Evolutionary conservation across 1,140 invertebrate genomes (phyloP).

Genomic region (Apis laboriosa): DNA sequence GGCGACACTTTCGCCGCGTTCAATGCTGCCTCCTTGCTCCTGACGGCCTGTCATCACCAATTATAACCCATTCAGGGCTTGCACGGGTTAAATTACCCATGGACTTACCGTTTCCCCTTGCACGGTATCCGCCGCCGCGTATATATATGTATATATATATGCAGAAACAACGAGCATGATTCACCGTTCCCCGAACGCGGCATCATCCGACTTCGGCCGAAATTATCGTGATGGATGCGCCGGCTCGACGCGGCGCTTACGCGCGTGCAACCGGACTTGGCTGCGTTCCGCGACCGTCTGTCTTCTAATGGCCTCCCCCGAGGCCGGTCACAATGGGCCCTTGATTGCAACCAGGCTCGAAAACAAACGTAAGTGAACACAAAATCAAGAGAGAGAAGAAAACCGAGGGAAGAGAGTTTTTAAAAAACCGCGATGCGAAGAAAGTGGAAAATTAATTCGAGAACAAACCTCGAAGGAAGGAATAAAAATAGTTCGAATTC

Average conservation of each 20-base stretch:
- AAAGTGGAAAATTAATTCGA: no score
- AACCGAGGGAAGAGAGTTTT: background rate
- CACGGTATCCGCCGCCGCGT: constrained; percentile 8
- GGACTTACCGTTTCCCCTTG: constrained; percentile 53
- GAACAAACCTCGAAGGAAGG: no score
- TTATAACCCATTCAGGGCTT: constrained; percentile 75
- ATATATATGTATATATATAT: background rate
- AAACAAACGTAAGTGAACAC: constrained; percentile 51
- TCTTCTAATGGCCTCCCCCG: constrained; percentile 34
- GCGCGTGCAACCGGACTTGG: constrained; percentile 12
- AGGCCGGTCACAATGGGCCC: constrained; percentile 56
- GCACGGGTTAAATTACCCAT: constrained; percentile 75
- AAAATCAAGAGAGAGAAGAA: background rate
- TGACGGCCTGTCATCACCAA: constrained; percentile 77
- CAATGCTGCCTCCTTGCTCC: constrained; percentile 63
- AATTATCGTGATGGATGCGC: constrained; percentile 49
- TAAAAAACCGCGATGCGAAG: background rate
- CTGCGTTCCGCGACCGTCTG: constrained; percentile 30
- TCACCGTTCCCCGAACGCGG: constrained; percentile 40
- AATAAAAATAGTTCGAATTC: no score
- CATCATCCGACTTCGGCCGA: constrained; percentile 10
- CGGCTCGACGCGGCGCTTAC: constrained; percentile 4
- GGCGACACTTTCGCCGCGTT: constrained; percentile 56
- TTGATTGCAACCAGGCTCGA: constrained; percentile 60
- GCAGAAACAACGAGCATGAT: constrained; percentile 64